Percentiles rank a stretch among this genome's conserved stretches.
Evolutionary conservation across 1,140 invertebrate genomes (phyloP).

Genomic region (Procambarus clarkii): DNA sequence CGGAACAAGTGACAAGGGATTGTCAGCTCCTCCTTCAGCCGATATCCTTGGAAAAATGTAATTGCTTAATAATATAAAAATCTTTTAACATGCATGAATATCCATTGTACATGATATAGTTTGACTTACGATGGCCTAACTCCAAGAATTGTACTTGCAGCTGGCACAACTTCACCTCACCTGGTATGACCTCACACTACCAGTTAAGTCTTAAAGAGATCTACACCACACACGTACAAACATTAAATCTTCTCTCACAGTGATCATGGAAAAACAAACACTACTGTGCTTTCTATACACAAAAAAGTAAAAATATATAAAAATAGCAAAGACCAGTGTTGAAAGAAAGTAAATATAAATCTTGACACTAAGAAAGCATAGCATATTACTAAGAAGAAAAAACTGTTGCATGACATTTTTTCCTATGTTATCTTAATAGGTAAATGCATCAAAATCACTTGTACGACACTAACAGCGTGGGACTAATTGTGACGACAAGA

Average conservation of each 20-base stretch:
- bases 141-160: not conserved
- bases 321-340: slow-evolving; percentile 5
- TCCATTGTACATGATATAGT: not conserved
- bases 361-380: not conserved
- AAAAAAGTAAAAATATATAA: slow-evolving; percentile 14
- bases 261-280: not conserved
- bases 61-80: not conserved
- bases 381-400: not conserved
- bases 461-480: slow-evolving; percentile 14
- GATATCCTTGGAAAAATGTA: no score
- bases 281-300: slow-evolving; percentile 1
- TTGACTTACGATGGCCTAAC: not conserved
- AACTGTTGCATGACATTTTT: not conserved
- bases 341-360: not conserved
- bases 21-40: no score
- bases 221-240: not conserved
- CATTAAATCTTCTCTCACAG: not conserved
- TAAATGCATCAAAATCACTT: slow-evolving; percentile 17
- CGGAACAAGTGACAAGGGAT: no score
- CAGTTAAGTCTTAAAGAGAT: not conserved
- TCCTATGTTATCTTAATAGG: slow-evolving; percentile 17
- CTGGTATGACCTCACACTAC: not conserved
- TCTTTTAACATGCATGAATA: not conserved
- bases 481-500: slow-evolving; percentile 22
- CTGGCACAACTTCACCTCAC: not conserved